Base-by-base conservation (phyloP, 2,113 vertebrate species). In the Vimba vimba region DNA sequence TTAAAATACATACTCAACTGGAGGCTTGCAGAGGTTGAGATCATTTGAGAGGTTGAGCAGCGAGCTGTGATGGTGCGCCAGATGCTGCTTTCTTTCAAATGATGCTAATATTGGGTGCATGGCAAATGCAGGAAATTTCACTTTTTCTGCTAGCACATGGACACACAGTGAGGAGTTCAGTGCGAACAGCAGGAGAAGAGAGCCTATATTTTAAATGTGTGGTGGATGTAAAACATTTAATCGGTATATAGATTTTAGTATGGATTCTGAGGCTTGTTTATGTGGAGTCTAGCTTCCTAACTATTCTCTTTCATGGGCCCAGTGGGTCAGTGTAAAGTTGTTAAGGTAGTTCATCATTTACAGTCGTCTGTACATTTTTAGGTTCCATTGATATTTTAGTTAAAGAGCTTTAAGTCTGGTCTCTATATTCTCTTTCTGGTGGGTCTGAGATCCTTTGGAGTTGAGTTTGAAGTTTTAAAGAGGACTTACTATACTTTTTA, bases 21-120 rank as follows among this genome's bases (percentile, higher is more conserved):
- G 89, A 91, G 87, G 89, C 89, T 89, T 74, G 87, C 93, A 94
- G 94, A 33, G 33, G 33, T 33, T 94, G 88, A 92, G 93, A 93
- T 92, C 89, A 93, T 94, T 93, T 90, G 89, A 92, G 90, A 90
- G 90, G 88, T 66, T 87, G 88, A 83, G 89, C 91, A 87, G 89
- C 15, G 90, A 92, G 91, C 91, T 93, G 91, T 93, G 91, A 92
- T 94, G 91, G 83, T 89, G 80, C 87, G 90, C 93, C 92, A 93
- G 90, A 88, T 86, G 91, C 89, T 89, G 89, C 91, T 93, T 93
- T 93, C 89, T 91, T 93, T 93, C 87, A 90, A 89, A 90, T 90
- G 90, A 92, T 91, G 90, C 86, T 91, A 90, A 93, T 91, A 86
- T 86, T 59, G 87, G 59, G 84, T 90, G 88, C 90, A 90, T 83